These are phyloP conservation scores for Arremon brunneinucha DNA, from an alignment of 2,797 vertebrate species.

Conservation along the genomic window DNA sequence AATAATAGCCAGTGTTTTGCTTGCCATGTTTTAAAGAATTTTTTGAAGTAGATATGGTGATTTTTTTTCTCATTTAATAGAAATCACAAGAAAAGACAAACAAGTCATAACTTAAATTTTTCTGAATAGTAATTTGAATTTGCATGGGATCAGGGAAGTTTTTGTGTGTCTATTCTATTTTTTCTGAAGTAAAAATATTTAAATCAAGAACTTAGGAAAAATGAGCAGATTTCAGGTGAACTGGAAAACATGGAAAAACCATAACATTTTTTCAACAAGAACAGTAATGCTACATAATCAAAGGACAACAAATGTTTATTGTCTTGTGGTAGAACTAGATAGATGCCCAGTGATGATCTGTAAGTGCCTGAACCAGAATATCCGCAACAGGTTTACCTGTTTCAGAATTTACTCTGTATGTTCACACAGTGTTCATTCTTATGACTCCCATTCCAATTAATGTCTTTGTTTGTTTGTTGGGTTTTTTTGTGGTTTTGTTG, in stretches of 20 bases:
- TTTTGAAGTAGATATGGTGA: background rate
- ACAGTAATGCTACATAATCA: background rate
- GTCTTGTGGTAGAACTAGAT: background rate
- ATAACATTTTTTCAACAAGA: background rate
- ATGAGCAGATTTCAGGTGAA: background rate
- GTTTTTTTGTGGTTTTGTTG: background rate
- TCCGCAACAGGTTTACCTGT: background rate
- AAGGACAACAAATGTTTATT: background rate
- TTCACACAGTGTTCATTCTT: background rate
- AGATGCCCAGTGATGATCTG: background rate
- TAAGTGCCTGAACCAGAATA: background rate
- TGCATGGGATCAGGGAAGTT: background rate
- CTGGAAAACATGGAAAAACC: background rate
- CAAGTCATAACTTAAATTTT: background rate
- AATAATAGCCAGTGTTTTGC: background rate
- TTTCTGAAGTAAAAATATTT: background rate
- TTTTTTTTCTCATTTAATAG: background rate
- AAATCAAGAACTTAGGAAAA: background rate
- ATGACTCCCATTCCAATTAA: background rate
- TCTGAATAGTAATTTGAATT: background rate
- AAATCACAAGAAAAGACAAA: background rate
- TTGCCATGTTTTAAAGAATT: background rate
- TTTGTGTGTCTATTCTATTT: background rate
- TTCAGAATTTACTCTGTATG: background rate
- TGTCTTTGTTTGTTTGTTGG: background rate